Conservation (phyloP, 2,797 vertebrate genomes). For the Pseudochromis fuscus region DNA sequence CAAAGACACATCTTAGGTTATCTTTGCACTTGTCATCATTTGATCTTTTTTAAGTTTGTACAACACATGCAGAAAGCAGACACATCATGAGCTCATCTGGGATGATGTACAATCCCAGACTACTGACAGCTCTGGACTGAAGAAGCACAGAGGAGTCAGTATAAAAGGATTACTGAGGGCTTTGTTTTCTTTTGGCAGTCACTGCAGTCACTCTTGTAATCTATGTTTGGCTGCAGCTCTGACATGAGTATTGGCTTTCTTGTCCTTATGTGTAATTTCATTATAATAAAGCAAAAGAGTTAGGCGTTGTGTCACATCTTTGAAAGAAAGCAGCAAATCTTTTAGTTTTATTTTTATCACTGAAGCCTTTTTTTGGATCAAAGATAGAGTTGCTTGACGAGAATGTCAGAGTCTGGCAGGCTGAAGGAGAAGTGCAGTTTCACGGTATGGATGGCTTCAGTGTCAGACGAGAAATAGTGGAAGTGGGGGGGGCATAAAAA, state of each 20-base stretch:
- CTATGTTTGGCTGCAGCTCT: constrained; percentile 64
- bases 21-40: constrained; percentile 51
- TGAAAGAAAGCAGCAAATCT: background rate
- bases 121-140: constrained; percentile 54
- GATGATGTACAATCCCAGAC: constrained; percentile 52
- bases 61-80: constrained; percentile 40
- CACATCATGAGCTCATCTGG: constrained; percentile 55
- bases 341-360: constrained; percentile 45
- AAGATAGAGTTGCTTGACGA: background rate
- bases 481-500: constrained; percentile 42
- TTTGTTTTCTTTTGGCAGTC: constrained; percentile 76
- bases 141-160: constrained; percentile 50
- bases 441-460: constrained; percentile 17
- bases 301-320: constrained; percentile 24
- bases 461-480: constrained; percentile 36
- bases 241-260: constrained; percentile 56
- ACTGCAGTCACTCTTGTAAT: constrained; percentile 65
- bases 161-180: constrained; percentile 71
- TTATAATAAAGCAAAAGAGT: constrained; percentile 47
- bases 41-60: constrained; percentile 37
- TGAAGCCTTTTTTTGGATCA: background rate
- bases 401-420: constrained; percentile 18
- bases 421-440: constrained; percentile 11
- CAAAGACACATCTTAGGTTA: constrained; percentile 42
- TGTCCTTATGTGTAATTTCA: constrained; percentile 53